Base-by-base conservation (phyloP, 1,140 invertebrate genomes). In the Pararge aegeria region DNA sequence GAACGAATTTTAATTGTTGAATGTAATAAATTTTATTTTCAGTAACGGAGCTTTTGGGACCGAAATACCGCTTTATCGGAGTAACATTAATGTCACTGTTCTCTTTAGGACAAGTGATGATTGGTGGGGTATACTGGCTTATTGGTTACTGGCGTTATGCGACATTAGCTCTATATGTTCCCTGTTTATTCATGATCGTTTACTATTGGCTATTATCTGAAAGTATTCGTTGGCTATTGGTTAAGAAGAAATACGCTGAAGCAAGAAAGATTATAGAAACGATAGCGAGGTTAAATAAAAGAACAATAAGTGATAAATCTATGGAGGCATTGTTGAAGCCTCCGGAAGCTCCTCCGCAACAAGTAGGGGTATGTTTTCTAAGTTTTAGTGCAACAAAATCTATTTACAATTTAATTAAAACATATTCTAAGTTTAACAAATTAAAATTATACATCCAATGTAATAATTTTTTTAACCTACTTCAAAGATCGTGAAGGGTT, bases 201-300 rank as follows among this genome's bases (percentile, higher is more conserved):
- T 93, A 93, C 70, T 91, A 91, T 27, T 92, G 92, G 84, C 70
- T 93, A 34, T 58, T 94, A 1, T 91, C 92, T 0, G 93, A 94
- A 79, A 94, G 93, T 20, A 87, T 94, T n/a, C 89, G 95, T 61
- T 97, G 96, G 96, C 85, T 96, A 5, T 75, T 96, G 24, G 93
- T 94, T 2, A 93, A 94, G 58, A 92, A 93, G 4, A 93, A 92
- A 63, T 92, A 92, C 37, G 89, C 93, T 0, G 91, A 94, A 64
- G 93, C 93, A 5, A 90, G 90, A 49, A 74, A 78, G 10, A 86
- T 94, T 13, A 80, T 94, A 5, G 81, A 89, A 6, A 91, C 90
- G 62, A 93, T 92, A 6, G 93, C 94, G 0, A 61, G 20, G 53
- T 18, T 49, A 15, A 66, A 66, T 34, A 61, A 52, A 2, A 66